A percentile compares a stretch with the other conserved stretches of the same genome.
Conservation (phyloP, 2,888 invertebrate species). For the Pachymerium ferrugineum region DNA sequence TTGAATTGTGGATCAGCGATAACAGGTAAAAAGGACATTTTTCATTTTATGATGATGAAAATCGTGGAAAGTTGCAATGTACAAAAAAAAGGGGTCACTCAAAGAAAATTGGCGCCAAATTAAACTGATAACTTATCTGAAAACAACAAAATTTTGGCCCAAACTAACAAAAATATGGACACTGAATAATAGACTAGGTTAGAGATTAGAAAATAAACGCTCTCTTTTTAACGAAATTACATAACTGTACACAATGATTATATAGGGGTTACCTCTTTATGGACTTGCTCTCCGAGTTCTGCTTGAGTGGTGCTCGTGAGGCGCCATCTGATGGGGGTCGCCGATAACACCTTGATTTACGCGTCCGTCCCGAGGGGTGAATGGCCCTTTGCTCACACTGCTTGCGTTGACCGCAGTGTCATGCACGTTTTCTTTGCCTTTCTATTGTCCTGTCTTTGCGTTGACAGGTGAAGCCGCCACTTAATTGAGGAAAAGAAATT, state of each 20-base stretch:
- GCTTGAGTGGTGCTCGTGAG: too few relatives aligned
- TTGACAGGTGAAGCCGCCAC: not conserved
- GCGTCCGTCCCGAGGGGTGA: not conserved
- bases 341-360: conserved; percentile 13
- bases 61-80: too few relatives aligned
- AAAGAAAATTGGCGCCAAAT: too few relatives aligned
- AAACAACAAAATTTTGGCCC: too few relatives aligned
- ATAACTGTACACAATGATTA: not conserved
- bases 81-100: too few relatives aligned
- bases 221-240: too few relatives aligned
- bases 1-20: not conserved
- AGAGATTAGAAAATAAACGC: too few relatives aligned
- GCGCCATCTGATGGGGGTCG: not conserved
- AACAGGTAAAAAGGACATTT: not conserved
- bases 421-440: not conserved
- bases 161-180: too few relatives aligned
- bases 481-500: too few relatives aligned
- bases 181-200: too few relatives aligned
- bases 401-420: not conserved
- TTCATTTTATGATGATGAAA: too few relatives aligned
- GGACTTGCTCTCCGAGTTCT: not conserved
- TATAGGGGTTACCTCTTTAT: not conserved
- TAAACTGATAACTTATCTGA: too few relatives aligned
- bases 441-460: not conserved
- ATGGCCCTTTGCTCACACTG: not conserved